Conservation (phyloP, 2,888 invertebrate species). For the Xestia rhomboidea region DNA sequence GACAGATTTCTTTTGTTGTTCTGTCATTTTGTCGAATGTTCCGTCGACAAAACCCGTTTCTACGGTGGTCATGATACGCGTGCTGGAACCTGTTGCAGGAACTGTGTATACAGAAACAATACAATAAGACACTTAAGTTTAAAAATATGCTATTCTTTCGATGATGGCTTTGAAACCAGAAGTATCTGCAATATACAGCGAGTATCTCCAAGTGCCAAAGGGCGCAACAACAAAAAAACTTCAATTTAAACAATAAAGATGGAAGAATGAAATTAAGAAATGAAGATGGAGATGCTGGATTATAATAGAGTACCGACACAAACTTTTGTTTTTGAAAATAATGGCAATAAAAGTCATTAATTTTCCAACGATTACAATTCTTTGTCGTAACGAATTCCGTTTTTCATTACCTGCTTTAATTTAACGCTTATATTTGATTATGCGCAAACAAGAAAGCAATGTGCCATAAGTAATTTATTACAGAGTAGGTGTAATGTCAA, state of each 20-base stretch:
- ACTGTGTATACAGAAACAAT: neutral
- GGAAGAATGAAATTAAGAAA: too few species aligned
- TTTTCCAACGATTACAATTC: constrained; percentile 54
- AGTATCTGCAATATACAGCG: neutral
- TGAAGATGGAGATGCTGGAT: neutral
- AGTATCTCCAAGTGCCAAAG: neutral
- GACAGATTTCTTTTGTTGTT: too few species aligned
- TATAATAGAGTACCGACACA: neutral
- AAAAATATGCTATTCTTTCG: neutral
- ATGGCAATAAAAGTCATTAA: constrained; percentile 44
- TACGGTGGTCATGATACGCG: too few species aligned
- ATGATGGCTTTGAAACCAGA: neutral
- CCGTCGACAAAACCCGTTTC: too few species aligned
- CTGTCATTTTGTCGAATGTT: too few species aligned
- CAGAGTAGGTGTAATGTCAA: constrained; percentile 54
- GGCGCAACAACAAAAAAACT: neutral
- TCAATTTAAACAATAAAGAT: neutral
- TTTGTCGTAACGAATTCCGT: constrained; percentile 48
- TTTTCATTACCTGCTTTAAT: constrained; percentile 52
- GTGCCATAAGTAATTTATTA: constrained; percentile 54
- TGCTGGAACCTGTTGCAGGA: neutral
- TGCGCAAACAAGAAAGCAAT: constrained; percentile 55
- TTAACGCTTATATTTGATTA: constrained; percentile 53
- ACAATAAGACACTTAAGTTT: neutral
- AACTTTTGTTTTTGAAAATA: neutral